phyloP scores from a whole-genome alignment of 2,113 vertebrate genomes.

The Struthio camelus region DNA sequence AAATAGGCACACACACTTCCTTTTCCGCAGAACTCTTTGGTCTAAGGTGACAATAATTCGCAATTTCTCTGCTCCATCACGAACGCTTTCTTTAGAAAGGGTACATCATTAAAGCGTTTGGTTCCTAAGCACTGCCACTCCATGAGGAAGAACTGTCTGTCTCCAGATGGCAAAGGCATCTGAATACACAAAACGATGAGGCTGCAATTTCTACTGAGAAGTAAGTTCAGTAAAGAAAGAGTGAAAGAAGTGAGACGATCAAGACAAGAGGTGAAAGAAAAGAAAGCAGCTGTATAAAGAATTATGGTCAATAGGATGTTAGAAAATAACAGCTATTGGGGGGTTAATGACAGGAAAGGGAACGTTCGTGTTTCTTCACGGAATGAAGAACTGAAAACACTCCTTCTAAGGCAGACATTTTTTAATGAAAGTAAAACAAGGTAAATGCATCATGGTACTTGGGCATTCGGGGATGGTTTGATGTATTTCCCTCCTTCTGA shows the following conservation, averaged over 20 bases:
- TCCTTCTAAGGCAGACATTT: background rate
- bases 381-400: background rate
- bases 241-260: background rate
- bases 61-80: background rate
- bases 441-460: background rate
- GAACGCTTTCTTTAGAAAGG: background rate
- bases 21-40: fast-evolving
- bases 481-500: background rate
- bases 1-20: background rate
- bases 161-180: background rate
- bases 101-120: background rate
- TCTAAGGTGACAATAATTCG: background rate
- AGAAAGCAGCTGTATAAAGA: background rate
- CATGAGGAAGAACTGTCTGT: background rate
- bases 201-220: background rate
- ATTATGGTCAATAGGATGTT: background rate
- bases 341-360: background rate
- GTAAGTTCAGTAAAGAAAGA: background rate
- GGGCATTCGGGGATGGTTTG: fast-evolving
- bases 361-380: fast-evolving
- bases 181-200: background rate
- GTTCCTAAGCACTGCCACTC: background rate
- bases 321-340: background rate
- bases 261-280: background rate
- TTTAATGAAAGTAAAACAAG: background rate